Evolutionary conservation across 2,113 vertebrate genomes (phyloP), one percentile per base, ranked within the genome.

Genomic region (Rhabdomys dilectus): DNA sequence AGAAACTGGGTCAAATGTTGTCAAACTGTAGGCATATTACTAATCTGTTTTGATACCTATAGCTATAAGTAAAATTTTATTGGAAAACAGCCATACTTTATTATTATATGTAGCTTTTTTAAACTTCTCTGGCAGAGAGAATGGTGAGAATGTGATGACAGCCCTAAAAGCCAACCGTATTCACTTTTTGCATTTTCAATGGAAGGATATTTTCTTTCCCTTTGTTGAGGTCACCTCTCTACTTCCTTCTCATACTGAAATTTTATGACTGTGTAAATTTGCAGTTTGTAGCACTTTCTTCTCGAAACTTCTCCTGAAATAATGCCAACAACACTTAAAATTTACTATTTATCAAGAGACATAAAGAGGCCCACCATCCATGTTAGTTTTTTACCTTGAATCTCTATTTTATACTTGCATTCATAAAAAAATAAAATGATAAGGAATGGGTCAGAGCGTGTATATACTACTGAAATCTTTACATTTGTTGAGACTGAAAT

Each of bases 211-310:
- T 77, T 89, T 26, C 15, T 92, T 58, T 64, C n/a, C 21, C 17
- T 51, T 90, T 22, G 34, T 87, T 29, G 76, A 60, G 17, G 56
- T 80, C 68, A 66, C 1, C 16, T 92, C 93, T 94, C 0, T 0
- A 15, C 10, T 88, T 51, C 17, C 42, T 91, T 84, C 58, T 22
- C 70, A 75, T 48, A 91, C 9, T 58, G 15, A 53, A 29, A 92
- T 60, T 93, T 96, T 96, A 45, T 95, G 81, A 39, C 39, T 86
- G 8, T 85, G 48, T 75, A 19, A 89, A 92, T 92, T 64, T 93
- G 29, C 31, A 94, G n/a, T 95, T n/a, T 6, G 72, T 7, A 42
- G 62, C 3, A 93, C 45, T 85, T 89, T 89, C n/a, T 31, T 94
- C n/a, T 90, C 34, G 80, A 90, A 85, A 64, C 1, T 22, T 81